These are phyloP conservation scores for Pituophis catenifer DNA, from an alignment of 2,113 vertebrate genomes.

Conservation along the genomic window DNA sequence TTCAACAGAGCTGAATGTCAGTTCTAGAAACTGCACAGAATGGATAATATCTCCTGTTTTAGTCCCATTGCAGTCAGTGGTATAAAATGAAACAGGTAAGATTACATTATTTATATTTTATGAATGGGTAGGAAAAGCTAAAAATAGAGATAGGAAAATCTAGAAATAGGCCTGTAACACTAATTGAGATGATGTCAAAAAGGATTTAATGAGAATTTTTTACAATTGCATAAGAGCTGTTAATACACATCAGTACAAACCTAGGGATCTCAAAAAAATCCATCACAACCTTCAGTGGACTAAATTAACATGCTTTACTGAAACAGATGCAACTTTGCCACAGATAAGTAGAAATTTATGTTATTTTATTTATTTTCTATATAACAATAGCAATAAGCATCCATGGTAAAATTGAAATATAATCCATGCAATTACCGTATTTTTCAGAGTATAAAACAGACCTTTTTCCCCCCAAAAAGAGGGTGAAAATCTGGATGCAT, in stretches of 20 bases:
- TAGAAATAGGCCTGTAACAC: background rate
- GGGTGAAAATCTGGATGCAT: too few species aligned
- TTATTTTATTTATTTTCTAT: background rate
- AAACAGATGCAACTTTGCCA: background rate
- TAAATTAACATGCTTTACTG: background rate
- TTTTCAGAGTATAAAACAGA: too few species aligned
- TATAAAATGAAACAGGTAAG: background rate
- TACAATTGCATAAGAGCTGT: background rate
- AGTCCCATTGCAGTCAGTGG: background rate
- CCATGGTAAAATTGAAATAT: background rate
- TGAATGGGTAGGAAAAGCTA: background rate
- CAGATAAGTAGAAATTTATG: background rate
- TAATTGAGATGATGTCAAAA: background rate
- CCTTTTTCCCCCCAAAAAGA: too few species aligned
- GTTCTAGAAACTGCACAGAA: background rate
- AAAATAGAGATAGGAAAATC: background rate
- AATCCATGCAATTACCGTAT: background rate
- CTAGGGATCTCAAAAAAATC: background rate
- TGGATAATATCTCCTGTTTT: background rate
- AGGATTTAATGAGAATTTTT: background rate
- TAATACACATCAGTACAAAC: background rate
- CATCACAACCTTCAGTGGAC: background rate
- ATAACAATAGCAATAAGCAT: background rate
- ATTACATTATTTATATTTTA: background rate
- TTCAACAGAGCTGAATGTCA: background rate